Evolutionary conservation across 2,113 vertebrate species (phyloP), one percentile per base, ranked within the genome.

Genomic region (Larimichthys polyactis): DNA sequence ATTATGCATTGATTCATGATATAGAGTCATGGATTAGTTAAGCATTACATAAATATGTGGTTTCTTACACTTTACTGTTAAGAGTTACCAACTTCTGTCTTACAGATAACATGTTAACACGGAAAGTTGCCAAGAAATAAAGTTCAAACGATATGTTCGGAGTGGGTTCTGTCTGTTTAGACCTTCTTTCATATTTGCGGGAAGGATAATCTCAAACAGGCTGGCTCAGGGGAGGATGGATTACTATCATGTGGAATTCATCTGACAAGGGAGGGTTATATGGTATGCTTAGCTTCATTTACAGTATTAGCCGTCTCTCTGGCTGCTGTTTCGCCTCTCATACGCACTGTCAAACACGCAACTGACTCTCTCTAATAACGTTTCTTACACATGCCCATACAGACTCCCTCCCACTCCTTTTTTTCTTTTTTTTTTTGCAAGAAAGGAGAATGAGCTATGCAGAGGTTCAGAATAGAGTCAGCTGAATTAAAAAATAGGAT

Each of bases 401-500:
- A 82, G 22, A 68, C 51, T 60, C 32, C 55, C 52, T 78, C 43
- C 36, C 29, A 57, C 74, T 36, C 16, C 11, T 17, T 52, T 52
- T 5, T 48, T 48, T n/a, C n/a, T 32, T 20, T 77, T 77, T 51
- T 48, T 48, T 73, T 82, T 62, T 12, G 29, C 11, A 52, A 74
- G 36, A 55, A 64, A 75, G 55, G 79, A 67, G 7, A 40, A 82
- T 54, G 20, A 44, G 14, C 76, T 65, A 12, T 79, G 58, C 54
- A 69, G 69, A 72, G 36, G 82, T 90, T 88, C 55, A 84, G 24
- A 67, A 72, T 6, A 52, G 20, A 79, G 76, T 88, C 71, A 82
- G 58, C 22, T 84, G 65, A 74, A 82, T 71, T 16, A 58, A 75
- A 91, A 84, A 75, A 87, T n/a, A 1, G 55, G 77, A 91, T 91